A percentile compares a stretch with the other conserved stretches of the same genome.
Evolutionary conservation across 2,888 invertebrate genomes (phyloP).

Genomic region (Temnothorax unifasciatus): DNA sequence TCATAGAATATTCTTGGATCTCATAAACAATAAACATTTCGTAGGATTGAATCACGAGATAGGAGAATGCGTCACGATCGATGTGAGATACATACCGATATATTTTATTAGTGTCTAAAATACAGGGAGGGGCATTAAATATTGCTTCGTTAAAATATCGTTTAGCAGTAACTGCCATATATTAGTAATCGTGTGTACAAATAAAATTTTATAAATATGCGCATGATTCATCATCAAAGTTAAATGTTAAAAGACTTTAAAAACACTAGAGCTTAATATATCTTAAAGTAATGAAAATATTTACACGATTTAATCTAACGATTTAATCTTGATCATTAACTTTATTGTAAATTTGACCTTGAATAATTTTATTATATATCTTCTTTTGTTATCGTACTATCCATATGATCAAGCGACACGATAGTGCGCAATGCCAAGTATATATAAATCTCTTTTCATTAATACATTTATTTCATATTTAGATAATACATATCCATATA

Average conservation of each 20-base stretch:
- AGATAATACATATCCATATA: no score
- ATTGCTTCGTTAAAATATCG: constrained; percentile 5
- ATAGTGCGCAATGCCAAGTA: no score
- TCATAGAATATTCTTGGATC: neutral
- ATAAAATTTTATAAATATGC: neutral
- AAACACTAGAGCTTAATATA: neutral
- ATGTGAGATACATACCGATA: neutral
- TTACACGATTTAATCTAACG: neutral
- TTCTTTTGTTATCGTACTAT: neutral
- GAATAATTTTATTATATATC: neutral
- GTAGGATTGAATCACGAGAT: neutral
- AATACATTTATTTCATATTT: neutral
- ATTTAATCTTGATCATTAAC: neutral
- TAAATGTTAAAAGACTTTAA: neutral
- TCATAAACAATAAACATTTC: neutral
- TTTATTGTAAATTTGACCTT: neutral
- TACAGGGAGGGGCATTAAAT: neutral
- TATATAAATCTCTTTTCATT: no score
- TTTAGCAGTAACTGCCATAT: neutral
- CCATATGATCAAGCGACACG: no score
- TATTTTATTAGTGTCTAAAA: neutral
- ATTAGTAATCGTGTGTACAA: neutral
- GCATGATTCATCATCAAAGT: neutral
- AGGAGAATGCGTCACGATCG: neutral
- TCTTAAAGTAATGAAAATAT: neutral